A percentile compares a stretch with the other conserved stretches of the same genome.
Conservation (phyloP, 1,140 invertebrate species). For the Saccostrea cuccullata region DNA sequence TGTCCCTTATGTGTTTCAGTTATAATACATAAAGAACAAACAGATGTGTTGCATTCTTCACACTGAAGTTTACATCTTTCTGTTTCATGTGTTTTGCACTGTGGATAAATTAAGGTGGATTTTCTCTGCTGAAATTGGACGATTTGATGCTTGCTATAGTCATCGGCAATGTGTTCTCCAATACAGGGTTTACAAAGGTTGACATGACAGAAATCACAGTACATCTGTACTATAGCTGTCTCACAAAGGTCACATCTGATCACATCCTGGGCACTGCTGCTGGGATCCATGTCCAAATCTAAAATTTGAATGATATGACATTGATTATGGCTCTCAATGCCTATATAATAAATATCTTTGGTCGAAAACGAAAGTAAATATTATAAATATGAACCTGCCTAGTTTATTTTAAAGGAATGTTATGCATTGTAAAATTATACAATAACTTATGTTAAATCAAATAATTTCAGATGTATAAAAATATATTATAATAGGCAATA, state of each 20-base stretch:
- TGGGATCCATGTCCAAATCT: neutral
- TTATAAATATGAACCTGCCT: too few relatives aligned
- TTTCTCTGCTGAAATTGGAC: neutral
- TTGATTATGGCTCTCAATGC: too few relatives aligned
- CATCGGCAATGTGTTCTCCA: neutral
- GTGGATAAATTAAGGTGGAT: neutral
- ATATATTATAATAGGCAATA: too few relatives aligned
- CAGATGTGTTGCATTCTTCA: neutral
- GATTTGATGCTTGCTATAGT: neutral
- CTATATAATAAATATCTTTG: too few relatives aligned
- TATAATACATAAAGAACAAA: neutral
- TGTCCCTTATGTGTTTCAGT: neutral
- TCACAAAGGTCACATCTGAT: neutral
- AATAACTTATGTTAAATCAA: too few relatives aligned
- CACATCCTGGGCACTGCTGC: neutral
- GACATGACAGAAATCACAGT: conserved; percentile 24
- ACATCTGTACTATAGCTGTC: neutral
- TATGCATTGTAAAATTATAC: too few relatives aligned
- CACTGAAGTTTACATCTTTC: neutral
- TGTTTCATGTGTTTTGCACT: neutral
- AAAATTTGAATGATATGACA: too few relatives aligned
- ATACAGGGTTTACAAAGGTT: neutral
- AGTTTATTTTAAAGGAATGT: too few relatives aligned
- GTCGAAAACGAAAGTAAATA: too few relatives aligned
- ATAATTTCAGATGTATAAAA: too few relatives aligned